These are phyloP conservation scores for Psittacula echo DNA, from an alignment of 2,797 vertebrate genomes.

Conservation along the genomic window DNA sequence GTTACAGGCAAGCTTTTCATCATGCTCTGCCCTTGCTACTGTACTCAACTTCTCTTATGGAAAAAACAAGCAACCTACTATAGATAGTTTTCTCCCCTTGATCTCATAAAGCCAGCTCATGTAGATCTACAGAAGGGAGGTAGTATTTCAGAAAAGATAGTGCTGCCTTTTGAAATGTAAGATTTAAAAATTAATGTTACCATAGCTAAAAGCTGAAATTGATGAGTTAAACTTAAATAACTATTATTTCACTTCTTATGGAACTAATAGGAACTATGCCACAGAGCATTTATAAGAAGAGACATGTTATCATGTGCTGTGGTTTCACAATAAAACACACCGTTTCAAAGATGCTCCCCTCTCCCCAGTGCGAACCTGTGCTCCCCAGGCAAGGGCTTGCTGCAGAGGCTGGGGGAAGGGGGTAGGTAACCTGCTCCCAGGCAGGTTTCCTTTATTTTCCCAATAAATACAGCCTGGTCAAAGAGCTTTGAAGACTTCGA, in stretches of 20 bases:
- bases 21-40: not conserved
- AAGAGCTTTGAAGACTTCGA: not conserved
- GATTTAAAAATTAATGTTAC: not conserved
- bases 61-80: not conserved
- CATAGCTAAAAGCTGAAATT: not conserved
- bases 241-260: not conserved
- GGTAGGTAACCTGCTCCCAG: not conserved
- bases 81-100: not conserved
- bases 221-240: not conserved
- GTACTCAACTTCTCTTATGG: not conserved
- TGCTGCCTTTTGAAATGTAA: not conserved
- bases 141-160: not conserved
- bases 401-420: not conserved
- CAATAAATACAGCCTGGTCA: not conserved
- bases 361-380: rapidly evolving
- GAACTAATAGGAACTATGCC: not conserved
- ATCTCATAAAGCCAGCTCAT: not conserved
- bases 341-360: not conserved
- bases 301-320: not conserved
- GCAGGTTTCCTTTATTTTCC: not conserved
- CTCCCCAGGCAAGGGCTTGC: not conserved
- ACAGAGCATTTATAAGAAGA: not conserved
- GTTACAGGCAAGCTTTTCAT: not conserved
- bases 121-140: not conserved
- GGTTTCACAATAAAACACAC: not conserved